A percentile compares a stretch with the other conserved stretches of the same genome.
phyloP scores from a whole-genome alignment of 2,797 vertebrate genomes.

The Helostoma temminkii region DNA sequence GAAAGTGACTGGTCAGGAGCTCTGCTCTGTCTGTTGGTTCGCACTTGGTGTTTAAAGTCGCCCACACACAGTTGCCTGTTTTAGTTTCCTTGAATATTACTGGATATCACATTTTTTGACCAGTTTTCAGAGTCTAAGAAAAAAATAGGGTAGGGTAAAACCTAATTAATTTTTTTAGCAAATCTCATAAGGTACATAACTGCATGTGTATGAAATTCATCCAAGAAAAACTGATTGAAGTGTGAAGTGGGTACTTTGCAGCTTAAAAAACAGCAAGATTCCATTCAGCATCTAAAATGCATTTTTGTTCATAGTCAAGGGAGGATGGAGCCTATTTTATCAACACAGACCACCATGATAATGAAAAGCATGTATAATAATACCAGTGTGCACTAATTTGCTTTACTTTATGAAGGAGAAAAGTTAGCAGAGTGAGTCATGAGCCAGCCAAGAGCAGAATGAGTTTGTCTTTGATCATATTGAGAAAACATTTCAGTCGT shows the following conservation, averaged over 20 bases:
- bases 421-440: constrained; percentile 54
- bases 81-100: constrained; percentile 6
- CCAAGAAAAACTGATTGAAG: neutral
- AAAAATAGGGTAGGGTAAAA: neutral
- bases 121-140: constrained; percentile 19
- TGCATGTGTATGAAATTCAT: constrained; percentile 14
- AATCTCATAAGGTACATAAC: constrained; percentile 11
- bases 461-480: constrained; percentile 62
- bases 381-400: constrained; percentile 47
- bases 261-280: neutral
- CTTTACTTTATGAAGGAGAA: constrained; percentile 26
- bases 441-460: constrained; percentile 48
- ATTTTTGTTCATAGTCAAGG: neutral
- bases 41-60: neutral
- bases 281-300: constrained; percentile 14
- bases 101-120: constrained; percentile 3
- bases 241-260: neutral
- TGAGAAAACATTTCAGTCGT: constrained; percentile 47
- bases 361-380: constrained; percentile 37
- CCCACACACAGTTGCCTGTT: constrained; percentile 11
- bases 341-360: constrained; percentile 28
- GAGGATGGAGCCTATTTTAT: neutral
- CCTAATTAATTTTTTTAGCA: constrained; percentile 13
- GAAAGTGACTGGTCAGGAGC: neutral
- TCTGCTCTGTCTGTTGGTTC: constrained; percentile 23